Percentiles rank a stretch among this genome's conserved stretches.
These are phyloP conservation scores for Leptinotarsa texana DNA, from an alignment of 1,140 invertebrate species.

Conservation along the genomic window DNA sequence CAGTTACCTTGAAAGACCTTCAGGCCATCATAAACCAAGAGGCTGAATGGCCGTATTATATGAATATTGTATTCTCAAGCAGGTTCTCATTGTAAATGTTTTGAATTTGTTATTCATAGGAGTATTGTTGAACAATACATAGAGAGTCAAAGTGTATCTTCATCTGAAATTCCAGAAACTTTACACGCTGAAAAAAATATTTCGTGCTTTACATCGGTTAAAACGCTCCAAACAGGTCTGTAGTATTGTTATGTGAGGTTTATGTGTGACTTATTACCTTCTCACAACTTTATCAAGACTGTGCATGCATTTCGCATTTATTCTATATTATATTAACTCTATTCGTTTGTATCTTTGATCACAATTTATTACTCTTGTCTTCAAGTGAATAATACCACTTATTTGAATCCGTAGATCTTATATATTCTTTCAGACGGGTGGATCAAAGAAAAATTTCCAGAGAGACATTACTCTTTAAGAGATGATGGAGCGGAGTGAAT, in stretches of 20 bases:
- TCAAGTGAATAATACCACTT: neutral
- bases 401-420: neutral
- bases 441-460: neutral
- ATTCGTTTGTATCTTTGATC: conserved; percentile 3
- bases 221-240: conserved; percentile 37
- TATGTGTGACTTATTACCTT: conserved; percentile 37
- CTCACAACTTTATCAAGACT: conserved; percentile 37
- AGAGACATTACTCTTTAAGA: too few species aligned
- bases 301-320: conserved; percentile 27
- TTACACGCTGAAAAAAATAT: conserved; percentile 39
- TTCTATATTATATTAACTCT: conserved; percentile 14
- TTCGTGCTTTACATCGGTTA: conserved; percentile 42
- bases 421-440: neutral
- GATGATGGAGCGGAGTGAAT: too few species aligned
- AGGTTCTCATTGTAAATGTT: conserved; percentile 16
- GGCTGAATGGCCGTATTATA: neutral
- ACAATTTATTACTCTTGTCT: neutral
- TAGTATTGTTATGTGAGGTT: conserved; percentile 35
- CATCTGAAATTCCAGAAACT: conserved; percentile 47
- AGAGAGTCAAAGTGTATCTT: conserved; percentile 49
- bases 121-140: conserved; percentile 46
- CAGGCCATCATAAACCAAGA: neutral
- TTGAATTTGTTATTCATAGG: conserved; percentile 48
- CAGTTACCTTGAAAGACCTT: neutral
- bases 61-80: conserved; percentile 15